Evolutionary conservation across 1,140 invertebrate species (phyloP).

Genomic region (Papilio aristodemus): DNA sequence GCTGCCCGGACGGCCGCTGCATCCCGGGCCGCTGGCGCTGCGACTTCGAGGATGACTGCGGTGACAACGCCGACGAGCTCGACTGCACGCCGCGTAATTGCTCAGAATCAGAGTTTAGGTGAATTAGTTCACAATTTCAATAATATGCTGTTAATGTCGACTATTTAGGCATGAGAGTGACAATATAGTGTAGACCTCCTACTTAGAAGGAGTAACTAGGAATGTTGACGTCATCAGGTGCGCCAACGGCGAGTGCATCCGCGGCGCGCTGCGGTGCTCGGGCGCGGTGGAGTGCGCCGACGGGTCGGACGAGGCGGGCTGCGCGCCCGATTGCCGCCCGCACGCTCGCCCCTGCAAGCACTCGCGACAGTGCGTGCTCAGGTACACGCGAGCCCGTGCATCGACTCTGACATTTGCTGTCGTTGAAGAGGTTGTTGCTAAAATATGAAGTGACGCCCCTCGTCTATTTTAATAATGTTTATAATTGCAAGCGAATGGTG

Average conservation of each 20-base stretch:
- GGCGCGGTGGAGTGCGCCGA: constrained; percentile 86
- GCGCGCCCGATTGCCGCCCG: constrained; percentile 67
- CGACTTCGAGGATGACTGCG: constrained; percentile 85
- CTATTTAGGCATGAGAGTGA: too few relatives aligned
- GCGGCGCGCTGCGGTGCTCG: constrained; percentile 83
- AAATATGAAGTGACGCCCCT: too few relatives aligned
- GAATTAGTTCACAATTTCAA: background rate
- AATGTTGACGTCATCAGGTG: constrained; percentile 37
- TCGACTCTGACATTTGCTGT: too few relatives aligned
- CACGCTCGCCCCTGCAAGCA: constrained; percentile 42
- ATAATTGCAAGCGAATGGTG: constrained; percentile 74
- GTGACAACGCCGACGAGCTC: constrained; percentile 87
- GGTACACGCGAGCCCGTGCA: constrained; percentile 65
- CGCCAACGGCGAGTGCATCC: constrained; percentile 86
- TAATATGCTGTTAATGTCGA: constrained; percentile 1
- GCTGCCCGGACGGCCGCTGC: constrained; percentile 87
- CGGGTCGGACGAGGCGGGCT: constrained; percentile 83
- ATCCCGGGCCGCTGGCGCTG: constrained; percentile 88
- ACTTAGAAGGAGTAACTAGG: too few relatives aligned
- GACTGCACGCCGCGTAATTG: constrained; percentile 85
- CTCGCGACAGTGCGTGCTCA: constrained; percentile 39
- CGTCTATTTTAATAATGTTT: too few relatives aligned
- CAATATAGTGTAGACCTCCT: too few relatives aligned
- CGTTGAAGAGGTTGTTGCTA: too few relatives aligned
- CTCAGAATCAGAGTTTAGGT: constrained; percentile 84